phyloP scores from a whole-genome alignment of 2,888 invertebrate species.

The Galerucella nymphaeae region DNA sequence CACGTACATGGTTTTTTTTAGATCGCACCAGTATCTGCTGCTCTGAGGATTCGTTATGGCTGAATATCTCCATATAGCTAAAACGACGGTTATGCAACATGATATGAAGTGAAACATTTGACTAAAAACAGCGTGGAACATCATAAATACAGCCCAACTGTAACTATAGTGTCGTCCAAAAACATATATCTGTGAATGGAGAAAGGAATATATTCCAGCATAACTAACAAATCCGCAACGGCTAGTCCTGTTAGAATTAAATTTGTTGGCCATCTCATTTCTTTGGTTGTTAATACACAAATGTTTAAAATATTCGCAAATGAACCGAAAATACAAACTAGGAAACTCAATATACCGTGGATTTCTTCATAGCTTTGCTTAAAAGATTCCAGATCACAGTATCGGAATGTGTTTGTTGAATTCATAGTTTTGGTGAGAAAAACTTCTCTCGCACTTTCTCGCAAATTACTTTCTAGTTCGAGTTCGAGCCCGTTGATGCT shows the following conservation, averaged over 20 bases:
- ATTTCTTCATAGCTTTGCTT: slow-evolving; percentile 75
- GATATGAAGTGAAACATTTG: slow-evolving; percentile 92
- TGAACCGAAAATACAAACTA: slow-evolving; percentile 90
- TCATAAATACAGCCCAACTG: slow-evolving; percentile 85
- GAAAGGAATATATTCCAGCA: slow-evolving; percentile 94
- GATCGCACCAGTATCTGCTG: slow-evolving; percentile 85
- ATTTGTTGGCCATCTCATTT: slow-evolving; percentile 93
- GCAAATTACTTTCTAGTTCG: background rate
- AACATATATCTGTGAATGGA: slow-evolving; percentile 83
- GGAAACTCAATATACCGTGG: slow-evolving; percentile 87
- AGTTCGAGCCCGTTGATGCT: background rate
- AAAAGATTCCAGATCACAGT: slow-evolving; percentile 70
- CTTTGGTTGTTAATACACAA: slow-evolving; percentile 86
- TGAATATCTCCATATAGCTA: slow-evolving; percentile 93
- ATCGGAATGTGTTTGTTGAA: slow-evolving; percentile 37
- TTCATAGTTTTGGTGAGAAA: slow-evolving; percentile 19
- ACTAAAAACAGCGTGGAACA: slow-evolving; percentile 90
- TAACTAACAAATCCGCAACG: slow-evolving; percentile 92
- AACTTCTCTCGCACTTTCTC: background rate
- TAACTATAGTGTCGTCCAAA: slow-evolving; percentile 71
- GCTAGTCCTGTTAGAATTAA: slow-evolving; percentile 91
- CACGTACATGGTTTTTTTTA: slow-evolving; percentile 79
- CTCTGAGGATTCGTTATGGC: slow-evolving; percentile 85
- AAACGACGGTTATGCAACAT: slow-evolving; percentile 90
- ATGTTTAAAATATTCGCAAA: slow-evolving; percentile 93